phyloP scores from a whole-genome alignment of 2,113 vertebrate genomes.

The Stigmatopora argus region DNA sequence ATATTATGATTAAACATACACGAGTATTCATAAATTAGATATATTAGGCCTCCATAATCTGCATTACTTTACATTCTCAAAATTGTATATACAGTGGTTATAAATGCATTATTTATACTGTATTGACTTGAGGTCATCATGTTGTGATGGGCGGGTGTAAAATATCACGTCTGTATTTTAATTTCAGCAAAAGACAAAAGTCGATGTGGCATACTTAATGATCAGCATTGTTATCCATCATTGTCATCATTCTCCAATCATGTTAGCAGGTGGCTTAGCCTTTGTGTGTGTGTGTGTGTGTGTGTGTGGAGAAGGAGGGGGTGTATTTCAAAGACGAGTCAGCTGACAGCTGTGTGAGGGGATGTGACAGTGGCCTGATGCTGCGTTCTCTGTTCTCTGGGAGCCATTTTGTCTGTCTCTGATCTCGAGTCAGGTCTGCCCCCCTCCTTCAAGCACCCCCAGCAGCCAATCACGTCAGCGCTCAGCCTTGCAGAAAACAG shows the following conservation, averaged over 20 bases:
- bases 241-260: neutral
- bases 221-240: constrained; percentile 21
- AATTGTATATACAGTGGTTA: neutral
- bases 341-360: constrained; percentile 67
- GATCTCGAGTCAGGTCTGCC: constrained; percentile 70
- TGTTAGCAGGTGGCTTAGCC: constrained; percentile 12
- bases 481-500: constrained; percentile 68
- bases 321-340: constrained; percentile 35
- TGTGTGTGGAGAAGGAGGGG: neutral
- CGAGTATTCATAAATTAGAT: neutral
- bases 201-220: constrained; percentile 4
- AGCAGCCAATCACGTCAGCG: constrained; percentile 68
- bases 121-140: neutral
- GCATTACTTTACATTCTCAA: neutral
- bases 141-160: neutral
- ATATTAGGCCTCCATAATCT: neutral
- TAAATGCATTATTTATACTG: neutral
- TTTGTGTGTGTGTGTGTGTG: constrained; percentile 23
- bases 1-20: neutral
- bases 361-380: constrained; percentile 71
- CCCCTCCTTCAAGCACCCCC: constrained; percentile 18
- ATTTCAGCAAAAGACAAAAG: neutral
- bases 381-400: constrained; percentile 68
- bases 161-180: neutral
- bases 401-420: constrained; percentile 77